Base-by-base conservation (phyloP, 2,113 vertebrate species). In the Scomber japonicus region DNA sequence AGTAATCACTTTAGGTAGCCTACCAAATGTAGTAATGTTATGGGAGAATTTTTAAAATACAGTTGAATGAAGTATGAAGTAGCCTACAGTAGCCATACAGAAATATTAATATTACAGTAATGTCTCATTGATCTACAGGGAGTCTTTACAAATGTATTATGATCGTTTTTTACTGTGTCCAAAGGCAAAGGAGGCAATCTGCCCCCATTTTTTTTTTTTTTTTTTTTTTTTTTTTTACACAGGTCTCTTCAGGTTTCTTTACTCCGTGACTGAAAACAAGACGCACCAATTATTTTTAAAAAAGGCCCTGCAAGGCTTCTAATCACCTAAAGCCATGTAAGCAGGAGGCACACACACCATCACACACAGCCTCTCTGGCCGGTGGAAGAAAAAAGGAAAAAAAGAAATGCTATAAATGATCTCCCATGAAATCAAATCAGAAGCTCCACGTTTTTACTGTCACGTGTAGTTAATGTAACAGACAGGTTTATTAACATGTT, bases 201-300 rank as follows among this genome's bases (percentile, higher is more conserved):
- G 85, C 82, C 77, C 27, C 75, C 76, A 83, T 90, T 60, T 86
- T 84, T 81, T 73, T 66, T 48, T 50, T 17, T 21, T 27, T 10
- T 30, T 45, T 19, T 40, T 27, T 63, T 55, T n/a, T n/a, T n/a
- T n/a, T 31, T 31, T 17, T 40, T 15, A 49, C 56, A 45, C 85
- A 68, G 66, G 63, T 85, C 88, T 88, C 91, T 74, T 75, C 86
- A 74, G 78, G 88, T 19, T 70, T 35, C 77, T 64, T 14, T 67
- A 3, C 74, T 78, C 82, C 88, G 86, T 94, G 93, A 91, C 90
- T 83, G 81, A 88, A 84, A 93, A 80, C 83, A 72, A 83, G 82
- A 77, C 61, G 80, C 65, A 74, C 45, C 81, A 92, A 93, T 93
- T 93, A 92, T 27, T 27, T 27, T 27, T 40, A 68, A 78, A 74